Percentiles rank a stretch among this genome's conserved stretches.
Evolutionary conservation across 2,113 vertebrate genomes (phyloP).

Genomic region (Clupea harengus): DNA sequence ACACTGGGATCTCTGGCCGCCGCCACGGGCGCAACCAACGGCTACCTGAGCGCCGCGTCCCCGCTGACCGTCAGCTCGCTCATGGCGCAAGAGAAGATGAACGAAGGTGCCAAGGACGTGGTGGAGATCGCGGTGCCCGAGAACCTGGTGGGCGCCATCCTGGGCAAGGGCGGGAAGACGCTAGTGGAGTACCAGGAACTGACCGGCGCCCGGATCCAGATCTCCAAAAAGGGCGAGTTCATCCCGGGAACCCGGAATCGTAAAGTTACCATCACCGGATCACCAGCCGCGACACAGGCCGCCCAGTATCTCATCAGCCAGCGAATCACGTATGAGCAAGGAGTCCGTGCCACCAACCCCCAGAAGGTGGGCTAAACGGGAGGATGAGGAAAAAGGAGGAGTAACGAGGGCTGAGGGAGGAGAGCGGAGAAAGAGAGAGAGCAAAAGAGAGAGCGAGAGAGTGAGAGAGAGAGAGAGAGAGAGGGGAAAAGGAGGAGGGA

Average conservation of each 20-base stretch:
- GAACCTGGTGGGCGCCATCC: conserved; percentile 91
- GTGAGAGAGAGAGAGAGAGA: conserved; percentile 59
- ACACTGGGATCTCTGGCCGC: conserved; percentile 82
- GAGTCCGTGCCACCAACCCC: conserved; percentile 90
- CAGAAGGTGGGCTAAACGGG: conserved; percentile 88
- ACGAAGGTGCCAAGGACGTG: conserved; percentile 87
- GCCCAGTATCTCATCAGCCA: conserved; percentile 96
- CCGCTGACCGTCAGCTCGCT: conserved; percentile 83
- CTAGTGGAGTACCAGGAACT: conserved; percentile 95
- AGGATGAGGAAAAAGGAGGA: conserved; percentile 58
- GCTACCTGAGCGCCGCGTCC: conserved; percentile 84
- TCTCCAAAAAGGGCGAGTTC: conserved; percentile 96
- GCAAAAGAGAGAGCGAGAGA: conserved; percentile 48
- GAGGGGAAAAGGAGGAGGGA: conserved; percentile 68
- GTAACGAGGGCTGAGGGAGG: conserved; percentile 67
- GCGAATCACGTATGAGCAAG: conserved; percentile 94
- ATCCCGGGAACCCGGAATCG: conserved; percentile 93
- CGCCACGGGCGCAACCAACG: conserved; percentile 82
- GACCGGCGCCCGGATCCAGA: conserved; percentile 91
- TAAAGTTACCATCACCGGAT: conserved; percentile 93
- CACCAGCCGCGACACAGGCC: conserved; percentile 89
- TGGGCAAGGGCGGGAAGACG: conserved; percentile 93
- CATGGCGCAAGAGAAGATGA: conserved; percentile 84
- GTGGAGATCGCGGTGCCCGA: conserved; percentile 92
- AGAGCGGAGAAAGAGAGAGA: conserved; percentile 45